Conservation (phyloP, 2,888 invertebrate species). For the Calephelis perditalis region DNA sequence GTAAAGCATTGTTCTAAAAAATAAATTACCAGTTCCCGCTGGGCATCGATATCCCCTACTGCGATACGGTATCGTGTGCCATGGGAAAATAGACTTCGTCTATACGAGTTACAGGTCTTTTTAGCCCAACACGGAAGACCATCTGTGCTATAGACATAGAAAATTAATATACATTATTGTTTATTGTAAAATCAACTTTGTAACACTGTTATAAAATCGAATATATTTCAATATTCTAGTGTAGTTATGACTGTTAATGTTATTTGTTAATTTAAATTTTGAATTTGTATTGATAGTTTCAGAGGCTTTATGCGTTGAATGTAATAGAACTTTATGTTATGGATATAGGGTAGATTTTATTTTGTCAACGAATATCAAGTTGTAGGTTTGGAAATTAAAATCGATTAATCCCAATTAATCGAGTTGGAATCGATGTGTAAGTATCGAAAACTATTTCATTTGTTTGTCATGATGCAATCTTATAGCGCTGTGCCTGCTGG, state of each 20-base stretch:
- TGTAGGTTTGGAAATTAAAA: not conserved
- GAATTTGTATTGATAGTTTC: slow-evolving; percentile 8
- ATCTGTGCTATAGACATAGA: not conserved
- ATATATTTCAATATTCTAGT: not conserved
- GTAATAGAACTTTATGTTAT: too few relatives aligned
- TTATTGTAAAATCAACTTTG: slow-evolving; percentile 9
- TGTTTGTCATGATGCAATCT: not conserved
- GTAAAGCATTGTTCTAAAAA: slow-evolving; percentile 8
- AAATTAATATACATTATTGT: not conserved
- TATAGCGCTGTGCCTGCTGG: not conserved
- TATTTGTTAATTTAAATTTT: slow-evolving; percentile 1
- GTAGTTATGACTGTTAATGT: not conserved
- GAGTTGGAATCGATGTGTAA: not conserved
- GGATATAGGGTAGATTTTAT: too few relatives aligned
- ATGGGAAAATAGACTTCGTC: not conserved
- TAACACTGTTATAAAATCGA: not conserved
- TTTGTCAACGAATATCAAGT: too few relatives aligned
- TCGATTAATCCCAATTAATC: not conserved
- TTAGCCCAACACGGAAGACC: not conserved
- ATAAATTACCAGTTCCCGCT: slow-evolving; percentile 12
- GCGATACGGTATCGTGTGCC: not conserved
- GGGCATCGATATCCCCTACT: slow-evolving; percentile 8
- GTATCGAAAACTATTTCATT: not conserved
- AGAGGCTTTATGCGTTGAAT: too few relatives aligned
- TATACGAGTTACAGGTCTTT: not conserved